Conservation (phyloP, 1,140 invertebrate species). For the Asobara japonica region DNA sequence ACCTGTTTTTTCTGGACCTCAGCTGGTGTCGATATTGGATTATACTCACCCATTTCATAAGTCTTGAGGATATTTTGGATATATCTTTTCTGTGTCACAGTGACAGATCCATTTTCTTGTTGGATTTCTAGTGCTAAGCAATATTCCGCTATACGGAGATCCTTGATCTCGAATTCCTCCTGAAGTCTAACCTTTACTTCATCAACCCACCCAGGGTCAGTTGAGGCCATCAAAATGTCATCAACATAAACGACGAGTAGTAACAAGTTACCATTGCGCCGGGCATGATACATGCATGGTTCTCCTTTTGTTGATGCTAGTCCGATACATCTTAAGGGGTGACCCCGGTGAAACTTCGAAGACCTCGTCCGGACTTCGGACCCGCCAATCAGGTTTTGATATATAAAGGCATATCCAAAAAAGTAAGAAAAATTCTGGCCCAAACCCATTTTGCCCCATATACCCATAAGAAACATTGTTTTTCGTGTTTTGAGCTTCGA, state of each 20-base stretch:
- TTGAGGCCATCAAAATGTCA: slow-evolving; percentile 28
- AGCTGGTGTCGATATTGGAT: background rate
- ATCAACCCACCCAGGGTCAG: slow-evolving; percentile 3
- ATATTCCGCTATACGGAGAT: slow-evolving; percentile 31
- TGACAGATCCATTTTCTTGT: too few relatives aligned
- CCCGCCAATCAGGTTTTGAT: too few relatives aligned
- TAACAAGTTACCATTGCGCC: background rate
- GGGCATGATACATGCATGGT: slow-evolving; percentile 38
- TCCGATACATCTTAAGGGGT: slow-evolving; percentile 31
- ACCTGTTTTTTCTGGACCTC: background rate
- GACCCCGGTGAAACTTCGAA: too few relatives aligned
- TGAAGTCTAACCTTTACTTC: slow-evolving; percentile 21
- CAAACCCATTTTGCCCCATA: too few relatives aligned
- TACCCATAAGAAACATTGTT: too few relatives aligned
- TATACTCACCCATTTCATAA: slow-evolving; percentile 12
- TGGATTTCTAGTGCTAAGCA: too few relatives aligned
- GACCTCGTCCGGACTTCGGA: too few relatives aligned
- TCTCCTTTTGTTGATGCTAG: slow-evolving; percentile 32
- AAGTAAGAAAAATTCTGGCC: too few relatives aligned
- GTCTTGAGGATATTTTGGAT: background rate
- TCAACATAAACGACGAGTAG: slow-evolving; percentile 35
- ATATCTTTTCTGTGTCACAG: background rate
- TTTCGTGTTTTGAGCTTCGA: too few relatives aligned
- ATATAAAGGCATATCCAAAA: too few relatives aligned
- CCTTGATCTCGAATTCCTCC: slow-evolving; percentile 28